Evolutionary conservation across 2,113 vertebrate species (phyloP).

Genomic region (Sturnus vulgaris): DNA sequence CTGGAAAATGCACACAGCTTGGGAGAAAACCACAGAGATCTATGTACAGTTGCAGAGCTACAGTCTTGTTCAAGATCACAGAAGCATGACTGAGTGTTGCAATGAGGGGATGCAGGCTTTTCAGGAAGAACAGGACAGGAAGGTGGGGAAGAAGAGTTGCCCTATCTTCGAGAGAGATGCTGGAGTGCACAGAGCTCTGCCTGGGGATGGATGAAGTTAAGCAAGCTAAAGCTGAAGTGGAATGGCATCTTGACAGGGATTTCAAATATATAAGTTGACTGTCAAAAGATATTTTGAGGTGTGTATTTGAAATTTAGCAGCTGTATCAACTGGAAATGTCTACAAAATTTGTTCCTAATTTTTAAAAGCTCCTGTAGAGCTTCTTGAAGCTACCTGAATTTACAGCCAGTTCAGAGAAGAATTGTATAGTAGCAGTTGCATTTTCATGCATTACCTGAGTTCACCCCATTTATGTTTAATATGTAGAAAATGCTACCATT

Average conservation of each 20-base stretch:
- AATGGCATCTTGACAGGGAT: background rate
- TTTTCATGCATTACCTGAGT: background rate
- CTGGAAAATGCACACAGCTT: background rate
- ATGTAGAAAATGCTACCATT: background rate
- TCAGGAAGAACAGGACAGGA: background rate
- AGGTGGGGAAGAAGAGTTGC: background rate
- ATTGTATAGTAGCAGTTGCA: background rate
- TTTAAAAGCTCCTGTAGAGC: background rate
- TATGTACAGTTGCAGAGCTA: background rate
- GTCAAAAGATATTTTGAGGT: background rate
- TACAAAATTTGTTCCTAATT: background rate
- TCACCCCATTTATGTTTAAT: background rate
- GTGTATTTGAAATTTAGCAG: background rate
- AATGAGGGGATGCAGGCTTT: background rate
- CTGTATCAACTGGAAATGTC: background rate
- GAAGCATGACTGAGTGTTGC: background rate
- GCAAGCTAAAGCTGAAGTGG: background rate
- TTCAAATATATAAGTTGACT: background rate
- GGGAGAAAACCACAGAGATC: background rate
- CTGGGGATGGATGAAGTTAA: background rate
- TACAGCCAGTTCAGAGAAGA: background rate
- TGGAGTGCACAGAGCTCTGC: background rate
- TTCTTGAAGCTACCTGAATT: background rate
- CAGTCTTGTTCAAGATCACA: rapidly evolving
- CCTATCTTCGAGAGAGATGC: background rate